Base-by-base conservation (phyloP, 2,888 invertebrate species). In the Fissipunctia ypsillon region DNA sequence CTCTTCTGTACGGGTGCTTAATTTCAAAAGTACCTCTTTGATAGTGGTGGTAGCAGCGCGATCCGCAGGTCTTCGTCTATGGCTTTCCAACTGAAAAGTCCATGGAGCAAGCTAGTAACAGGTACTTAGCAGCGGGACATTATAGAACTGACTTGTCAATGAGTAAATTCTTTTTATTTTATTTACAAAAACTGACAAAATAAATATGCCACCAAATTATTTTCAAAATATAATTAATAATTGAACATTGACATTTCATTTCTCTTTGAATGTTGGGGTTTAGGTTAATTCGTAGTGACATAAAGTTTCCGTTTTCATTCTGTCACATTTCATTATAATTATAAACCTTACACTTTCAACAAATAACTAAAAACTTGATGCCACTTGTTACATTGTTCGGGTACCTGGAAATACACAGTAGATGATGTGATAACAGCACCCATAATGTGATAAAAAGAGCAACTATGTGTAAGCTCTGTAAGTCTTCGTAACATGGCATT, bases 71-170 rank as follows among this genome's bases (percentile, higher is more conserved):
- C 93, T 90, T 94, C 94, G 85, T 91, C 89, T 89, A 88, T 77
- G 87, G 89, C 87, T 90, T 93, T 90, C 94, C 95, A 95, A 95
- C 96, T 96, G 96, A 96, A 96, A 96, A 96, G 96, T 93, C 96
- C 96, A 96, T 94, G 91, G 91, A 93, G 93, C 92, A 93, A 91
- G 94, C 94, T 96, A 95, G 93, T 94, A 94, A 91, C 87, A 90
- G 87, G 91, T 86, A 88, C 90, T 91, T 90, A 87, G 79, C 84
- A 90, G 81, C 79, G 82, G 76, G 85, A 84, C 76, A 78, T 76
- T 63, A 54, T 85, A 88, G 90, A 90, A 84, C 73, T 78, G 87
- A 85, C 74, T 76, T 83, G 88, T 87, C 85, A 89, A 91, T 88
- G 90, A 90, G 84, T 77, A 76, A 82, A 41, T 77, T 68, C 0